Evolutionary conservation across 1,140 invertebrate genomes (phyloP), one percentile per base, ranked within the genome.

Genomic region (Temnothorax nylanderi): DNA sequence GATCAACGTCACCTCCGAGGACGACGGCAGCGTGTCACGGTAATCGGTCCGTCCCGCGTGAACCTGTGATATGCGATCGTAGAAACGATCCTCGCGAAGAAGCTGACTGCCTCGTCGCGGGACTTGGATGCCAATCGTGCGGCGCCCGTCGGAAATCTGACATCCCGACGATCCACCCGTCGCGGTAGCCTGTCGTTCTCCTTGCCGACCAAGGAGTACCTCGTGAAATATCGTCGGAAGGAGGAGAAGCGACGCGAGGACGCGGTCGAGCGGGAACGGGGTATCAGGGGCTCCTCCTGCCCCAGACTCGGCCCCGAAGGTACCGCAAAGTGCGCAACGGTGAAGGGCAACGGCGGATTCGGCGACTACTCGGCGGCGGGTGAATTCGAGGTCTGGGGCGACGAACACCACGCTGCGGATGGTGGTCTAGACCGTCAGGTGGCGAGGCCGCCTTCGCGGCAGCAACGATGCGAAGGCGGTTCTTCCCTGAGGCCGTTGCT

Each of bases 361-460:
- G 94, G 94, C 87, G 95, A 95, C 82, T 95, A 95, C 77, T 95
- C 95, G 88, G 95, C 95, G 88, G 94, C 94, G 89, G 94, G 95
- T 71, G 95, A 95, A 91, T 95, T 95, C 88, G 95, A 95, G 85
- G 94, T 95, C 87, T 95, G 95, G 95, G 94, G 93, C 69, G 95
- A 95, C 87, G 95, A 95, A 69, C 91, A 92, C 26, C 91, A 91
- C 85, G 86, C 92, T 69, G 78, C 94, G 92, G 94, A 95, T 94
- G 94, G 94, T 93, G 94, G 94, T 92, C 84, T 94, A 93, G 94
- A 95, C 65, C 92, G 89, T 75, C 91, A 92, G 89, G 85, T 89
- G 74, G 86, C 89, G 65, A 93, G 92, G 89, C 93, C 93, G 93
- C 93, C 93, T 93, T 92, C 93, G 93, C 93, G 93, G 89, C 91